These are phyloP conservation scores for Eurystomus gularis DNA, from an alignment of 2,113 vertebrate species.

Conservation along the genomic window DNA sequence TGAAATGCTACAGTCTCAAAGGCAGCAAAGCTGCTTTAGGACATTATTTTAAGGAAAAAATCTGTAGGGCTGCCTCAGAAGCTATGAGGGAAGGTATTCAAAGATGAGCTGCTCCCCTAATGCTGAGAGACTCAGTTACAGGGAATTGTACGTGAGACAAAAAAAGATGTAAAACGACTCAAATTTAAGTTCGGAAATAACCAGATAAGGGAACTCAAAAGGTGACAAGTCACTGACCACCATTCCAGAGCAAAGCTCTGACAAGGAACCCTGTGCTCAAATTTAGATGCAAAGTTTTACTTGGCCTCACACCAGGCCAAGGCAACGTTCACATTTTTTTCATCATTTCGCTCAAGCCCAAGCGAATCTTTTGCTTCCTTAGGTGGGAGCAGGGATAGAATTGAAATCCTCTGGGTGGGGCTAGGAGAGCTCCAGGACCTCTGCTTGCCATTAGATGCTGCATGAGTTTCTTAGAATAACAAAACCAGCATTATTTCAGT, in stretches of 20 bases:
- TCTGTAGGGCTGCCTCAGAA: not conserved
- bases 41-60: not conserved
- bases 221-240: accelerated
- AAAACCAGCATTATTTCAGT: not conserved
- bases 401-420: not conserved
- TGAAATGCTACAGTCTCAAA: not conserved
- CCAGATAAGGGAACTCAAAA: not conserved
- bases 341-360: not conserved
- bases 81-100: not conserved
- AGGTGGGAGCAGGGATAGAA: not conserved
- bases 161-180: not conserved
- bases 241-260: not conserved
- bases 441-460: not conserved
- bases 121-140: not conserved
- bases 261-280: not conserved
- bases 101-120: not conserved
- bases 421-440: not conserved
- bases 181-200: not conserved
- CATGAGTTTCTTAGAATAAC: not conserved
- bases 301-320: not conserved
- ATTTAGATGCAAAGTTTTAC: not conserved
- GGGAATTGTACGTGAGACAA: accelerated
- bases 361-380: not conserved
- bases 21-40: not conserved
- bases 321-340: accelerated